phyloP scores from a whole-genome alignment of 2,888 invertebrate species.

The Petrolisthes cinctipes region DNA sequence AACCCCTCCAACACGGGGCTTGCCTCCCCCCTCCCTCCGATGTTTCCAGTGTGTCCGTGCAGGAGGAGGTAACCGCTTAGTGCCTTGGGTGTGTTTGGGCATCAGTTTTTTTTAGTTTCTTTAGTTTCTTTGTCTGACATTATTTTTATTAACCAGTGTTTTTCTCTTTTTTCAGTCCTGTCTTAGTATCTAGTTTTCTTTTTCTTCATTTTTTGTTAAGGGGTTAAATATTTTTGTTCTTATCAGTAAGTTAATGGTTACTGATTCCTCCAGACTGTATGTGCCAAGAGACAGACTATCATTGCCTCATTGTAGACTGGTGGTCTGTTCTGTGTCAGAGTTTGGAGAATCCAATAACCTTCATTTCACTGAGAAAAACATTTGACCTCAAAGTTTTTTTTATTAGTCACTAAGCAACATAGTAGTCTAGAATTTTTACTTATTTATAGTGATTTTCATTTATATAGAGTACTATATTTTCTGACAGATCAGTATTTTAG shows the following conservation, averaged over 20 bases:
- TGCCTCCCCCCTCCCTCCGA: slow-evolving; percentile 57
- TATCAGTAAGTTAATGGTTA: too few relatives aligned
- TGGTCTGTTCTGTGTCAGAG: too few relatives aligned
- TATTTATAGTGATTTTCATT: neutral
- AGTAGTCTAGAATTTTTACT: neutral
- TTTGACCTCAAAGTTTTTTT: too few relatives aligned
- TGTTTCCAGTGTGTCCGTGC: slow-evolving; percentile 59
- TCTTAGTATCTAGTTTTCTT: neutral
- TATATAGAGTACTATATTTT: neutral
- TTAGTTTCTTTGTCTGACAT: slow-evolving; percentile 31
- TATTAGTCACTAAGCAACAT: too few relatives aligned
- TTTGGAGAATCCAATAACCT: too few relatives aligned
- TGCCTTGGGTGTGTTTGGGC: slow-evolving; percentile 55
- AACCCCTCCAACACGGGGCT: slow-evolving; percentile 60
- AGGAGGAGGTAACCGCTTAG: slow-evolving; percentile 64
- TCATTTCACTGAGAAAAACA: too few relatives aligned
- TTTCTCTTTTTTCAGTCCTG: neutral
- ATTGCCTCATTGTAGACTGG: too few relatives aligned
- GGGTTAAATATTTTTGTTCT: too few relatives aligned
- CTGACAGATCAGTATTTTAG: neutral
- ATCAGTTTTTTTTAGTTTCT: slow-evolving; percentile 56
- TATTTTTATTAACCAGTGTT: neutral
- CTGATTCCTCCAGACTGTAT: too few relatives aligned
- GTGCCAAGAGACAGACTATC: too few relatives aligned
- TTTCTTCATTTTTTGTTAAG: neutral